Evolutionary conservation across 1,140 invertebrate species (phyloP), one percentile per base, ranked within the genome.

Genomic region (Ips nitidus): DNA sequence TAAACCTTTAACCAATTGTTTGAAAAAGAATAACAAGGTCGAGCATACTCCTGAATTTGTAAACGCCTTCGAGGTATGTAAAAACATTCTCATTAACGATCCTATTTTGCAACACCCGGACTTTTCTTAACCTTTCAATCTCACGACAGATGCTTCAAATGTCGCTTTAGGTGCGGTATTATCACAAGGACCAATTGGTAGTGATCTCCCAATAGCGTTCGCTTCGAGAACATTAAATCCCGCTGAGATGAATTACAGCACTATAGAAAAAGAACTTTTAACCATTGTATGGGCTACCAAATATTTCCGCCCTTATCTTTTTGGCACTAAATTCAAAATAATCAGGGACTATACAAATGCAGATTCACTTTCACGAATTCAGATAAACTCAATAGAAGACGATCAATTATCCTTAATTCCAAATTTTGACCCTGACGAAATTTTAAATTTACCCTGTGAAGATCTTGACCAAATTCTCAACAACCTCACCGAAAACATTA

Each of bases 241-340:
- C 37, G 52, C 61, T 39, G 69, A 65, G 37, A 50, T 41, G 2
- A 65, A 70, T 59, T 65, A 70, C 40, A 38, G 1, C 37, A 65
- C 52, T 4, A 66, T 65, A n/a, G 61, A 65, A 56, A 70, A 70
- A 55, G 69, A 70, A 58, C 41, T 70, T 6, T 36, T 82, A 79
- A 61, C 66, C 37, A 71, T 73, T 40, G 43, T 71, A 37, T 70
- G 56, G 45, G 41, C 69, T 1, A 45, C 43, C 38, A 72, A 74
- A 69, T 50, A 74, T 62, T 72, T 72, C 53, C 52, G 70, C 37
- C 72, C 72, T 7, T 73, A 73, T 59, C 52, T 73, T n/a, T 73
- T 36, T 47, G 78, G 79, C 3, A 55, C 58, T 41, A 73, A 74
- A 70, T 81, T 82, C 41, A 75, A 41, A 0, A 57, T 73, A n/a